phyloP scores from a whole-genome alignment of 2,888 invertebrate species.

The Microdon myrmicae region DNA sequence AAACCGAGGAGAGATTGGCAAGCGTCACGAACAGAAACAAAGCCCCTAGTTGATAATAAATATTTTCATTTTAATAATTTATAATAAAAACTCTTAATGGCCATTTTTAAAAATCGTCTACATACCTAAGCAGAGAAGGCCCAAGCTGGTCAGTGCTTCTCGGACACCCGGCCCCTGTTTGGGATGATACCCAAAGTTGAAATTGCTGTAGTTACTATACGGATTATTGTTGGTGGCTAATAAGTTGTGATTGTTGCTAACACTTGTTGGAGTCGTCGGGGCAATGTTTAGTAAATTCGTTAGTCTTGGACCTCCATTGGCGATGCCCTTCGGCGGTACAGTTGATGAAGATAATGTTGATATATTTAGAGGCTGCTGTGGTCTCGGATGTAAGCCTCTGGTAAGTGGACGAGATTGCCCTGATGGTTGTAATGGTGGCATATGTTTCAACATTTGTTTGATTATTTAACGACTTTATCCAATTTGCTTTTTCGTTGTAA shows the following conservation, averaged over 20 bases:
- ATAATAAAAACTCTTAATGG: not conserved
- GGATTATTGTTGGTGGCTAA: slow-evolving; percentile 54
- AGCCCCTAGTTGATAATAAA: no score
- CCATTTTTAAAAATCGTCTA: no score
- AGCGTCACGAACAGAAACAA: no score
- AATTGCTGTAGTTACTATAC: slow-evolving; percentile 57
- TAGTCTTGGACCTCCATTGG: slow-evolving; percentile 66
- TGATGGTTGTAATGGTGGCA: slow-evolving; percentile 62
- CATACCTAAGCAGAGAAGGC: slow-evolving; percentile 80
- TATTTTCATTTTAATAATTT: no score
- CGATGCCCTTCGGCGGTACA: slow-evolving; percentile 54
- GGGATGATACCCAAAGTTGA: slow-evolving; percentile 67
- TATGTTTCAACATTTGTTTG: slow-evolving; percentile 58
- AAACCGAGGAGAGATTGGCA: slow-evolving; percentile 35
- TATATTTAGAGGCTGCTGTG: slow-evolving; percentile 74
- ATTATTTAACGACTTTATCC: slow-evolving; percentile 28
- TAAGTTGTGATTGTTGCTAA: slow-evolving; percentile 54
- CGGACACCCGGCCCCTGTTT: slow-evolving; percentile 73
- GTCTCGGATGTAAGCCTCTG: slow-evolving; percentile 63
- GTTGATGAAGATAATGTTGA: slow-evolving; percentile 69
- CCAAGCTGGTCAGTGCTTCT: slow-evolving; percentile 86
- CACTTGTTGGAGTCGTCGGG: slow-evolving; percentile 54
- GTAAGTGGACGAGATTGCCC: slow-evolving; percentile 61
- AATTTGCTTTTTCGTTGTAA: slow-evolving; percentile 28
- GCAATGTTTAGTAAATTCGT: slow-evolving; percentile 60